Base-by-base conservation (phyloP, 2,888 invertebrate species). In the Erebia epiphron region DNA sequence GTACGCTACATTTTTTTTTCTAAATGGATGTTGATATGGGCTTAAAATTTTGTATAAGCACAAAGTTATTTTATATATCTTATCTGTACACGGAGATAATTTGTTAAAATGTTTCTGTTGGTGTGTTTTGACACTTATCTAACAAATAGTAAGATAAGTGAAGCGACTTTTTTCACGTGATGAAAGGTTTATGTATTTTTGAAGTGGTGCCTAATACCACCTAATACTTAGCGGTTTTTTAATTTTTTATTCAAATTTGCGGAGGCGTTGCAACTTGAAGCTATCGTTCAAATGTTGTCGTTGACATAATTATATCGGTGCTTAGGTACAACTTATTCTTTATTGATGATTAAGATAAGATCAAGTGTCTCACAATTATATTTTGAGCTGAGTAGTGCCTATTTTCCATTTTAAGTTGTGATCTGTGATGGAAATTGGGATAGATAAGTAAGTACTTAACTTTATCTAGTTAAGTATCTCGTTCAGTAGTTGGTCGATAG, bases 111-210 rank as follows among this genome's bases (percentile, higher is more conserved):
- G 41, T 57, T 65, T 70, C 49, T 10, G 67, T 60, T 67, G 46
- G 54, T 46, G 84, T 87, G 82, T 87, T 88, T 81, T 86, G 86
- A 85, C 86, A 83, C 80, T 78, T 77, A 46, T 13, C 46, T 13
- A 72, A 75, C 77, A 81, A 80, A 80, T 77, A 68, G 64, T 67
- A 64, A 82, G 89, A 87, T 87, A 86, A 84, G 79, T 78, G 77
- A 75, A 76, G 79, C 80, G 83, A 83, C 73, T 81, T 79, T 77
- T 83, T 85, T 79, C 79, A 60, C 61, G 52, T 21, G 67, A 58
- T 67, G 67, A 75, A 57, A 62, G 46, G 50, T 73, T 72, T 69
- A 57, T 66, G 67, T 67, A 46, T 46, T 58, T 56, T 49, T 61
- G 52, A 71, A 61, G 18, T 49, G 67, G 58, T 64, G 18, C 49